phyloP scores from a whole-genome alignment of 2,888 invertebrate genomes.

The Parasteatoda lunata region DNA sequence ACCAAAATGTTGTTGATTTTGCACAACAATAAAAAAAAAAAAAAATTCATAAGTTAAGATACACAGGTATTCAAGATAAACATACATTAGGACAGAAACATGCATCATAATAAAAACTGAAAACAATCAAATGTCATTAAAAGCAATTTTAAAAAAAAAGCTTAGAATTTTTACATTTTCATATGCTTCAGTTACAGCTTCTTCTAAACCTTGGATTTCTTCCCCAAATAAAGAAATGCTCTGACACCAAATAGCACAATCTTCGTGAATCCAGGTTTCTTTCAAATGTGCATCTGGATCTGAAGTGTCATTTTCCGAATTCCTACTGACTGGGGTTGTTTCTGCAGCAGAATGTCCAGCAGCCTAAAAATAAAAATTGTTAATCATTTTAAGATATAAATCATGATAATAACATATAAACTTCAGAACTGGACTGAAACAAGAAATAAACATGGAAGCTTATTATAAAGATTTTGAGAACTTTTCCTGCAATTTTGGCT shows the following conservation, averaged over 20 bases:
- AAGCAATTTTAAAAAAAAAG: neutral
- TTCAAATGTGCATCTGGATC: constrained; percentile 69
- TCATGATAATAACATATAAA: neutral
- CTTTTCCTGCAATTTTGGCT: too few relatives aligned
- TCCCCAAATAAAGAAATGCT: constrained; percentile 82
- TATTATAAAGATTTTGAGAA: too few relatives aligned
- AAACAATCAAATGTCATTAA: neutral
- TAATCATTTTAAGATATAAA: neutral
- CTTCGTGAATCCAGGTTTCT: constrained; percentile 93
- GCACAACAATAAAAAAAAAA: too few relatives aligned
- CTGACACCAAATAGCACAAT: constrained; percentile 91
- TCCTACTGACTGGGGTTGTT: constrained; percentile 16
- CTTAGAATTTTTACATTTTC: constrained; percentile 65
- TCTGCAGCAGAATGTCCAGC: constrained; percentile 28
- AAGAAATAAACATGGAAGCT: too few relatives aligned
- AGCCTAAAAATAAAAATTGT: constrained; percentile 5
- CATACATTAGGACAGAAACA: neutral
- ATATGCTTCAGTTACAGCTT: constrained; percentile 69
- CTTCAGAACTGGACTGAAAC: too few relatives aligned
- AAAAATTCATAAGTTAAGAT: neutral
- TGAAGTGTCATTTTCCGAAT: neutral
- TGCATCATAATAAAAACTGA: neutral
- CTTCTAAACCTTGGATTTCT: constrained; percentile 69
- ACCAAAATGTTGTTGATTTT: too few relatives aligned
- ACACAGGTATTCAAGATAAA: neutral